Evolutionary conservation across 2,888 invertebrate genomes (phyloP).

Genomic region (Hydrotaea diabolus): DNA sequence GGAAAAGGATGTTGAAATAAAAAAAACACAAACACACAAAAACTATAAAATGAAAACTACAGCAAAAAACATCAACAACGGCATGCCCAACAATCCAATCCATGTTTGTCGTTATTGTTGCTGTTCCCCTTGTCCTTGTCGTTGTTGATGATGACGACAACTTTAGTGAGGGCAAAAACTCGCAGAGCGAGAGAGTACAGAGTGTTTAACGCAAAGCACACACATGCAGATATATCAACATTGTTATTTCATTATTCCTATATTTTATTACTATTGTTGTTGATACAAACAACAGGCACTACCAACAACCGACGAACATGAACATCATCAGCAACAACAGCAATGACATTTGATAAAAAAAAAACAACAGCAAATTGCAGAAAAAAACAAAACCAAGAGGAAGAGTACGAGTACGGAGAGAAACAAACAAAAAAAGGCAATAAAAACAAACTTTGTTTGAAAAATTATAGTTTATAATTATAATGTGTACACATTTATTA

Average conservation of each 20-base stretch:
- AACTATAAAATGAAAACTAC: conserved; percentile 39
- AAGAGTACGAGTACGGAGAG: not conserved
- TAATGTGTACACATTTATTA: conserved; percentile 28
- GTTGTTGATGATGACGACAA: conserved; percentile 50
- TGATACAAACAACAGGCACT: not conserved
- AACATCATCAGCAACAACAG: conserved; percentile 1
- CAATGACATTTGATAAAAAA: not conserved
- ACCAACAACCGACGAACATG: not conserved
- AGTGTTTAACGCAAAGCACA: not conserved
- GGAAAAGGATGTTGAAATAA: conserved; percentile 65
- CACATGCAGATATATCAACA: not conserved
- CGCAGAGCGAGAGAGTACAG: not conserved
- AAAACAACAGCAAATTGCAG: not conserved
- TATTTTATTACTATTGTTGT: conserved; percentile 25
- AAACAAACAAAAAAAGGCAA: conserved; percentile 44
- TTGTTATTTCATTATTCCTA: conserved; percentile 8
- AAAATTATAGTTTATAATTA: conserved; percentile 42
- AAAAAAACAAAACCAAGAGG: not conserved
- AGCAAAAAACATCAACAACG: conserved; percentile 46
- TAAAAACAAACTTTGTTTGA: conserved; percentile 48
- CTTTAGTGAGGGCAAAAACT: not conserved
- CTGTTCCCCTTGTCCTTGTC: not conserved
- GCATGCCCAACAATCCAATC: conserved; percentile 56
- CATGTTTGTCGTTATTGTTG: conserved; percentile 44
- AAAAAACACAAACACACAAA: conserved; percentile 26